phyloP scores from a whole-genome alignment of 1,140 invertebrate genomes.

The Drosophila aff. region DNA sequence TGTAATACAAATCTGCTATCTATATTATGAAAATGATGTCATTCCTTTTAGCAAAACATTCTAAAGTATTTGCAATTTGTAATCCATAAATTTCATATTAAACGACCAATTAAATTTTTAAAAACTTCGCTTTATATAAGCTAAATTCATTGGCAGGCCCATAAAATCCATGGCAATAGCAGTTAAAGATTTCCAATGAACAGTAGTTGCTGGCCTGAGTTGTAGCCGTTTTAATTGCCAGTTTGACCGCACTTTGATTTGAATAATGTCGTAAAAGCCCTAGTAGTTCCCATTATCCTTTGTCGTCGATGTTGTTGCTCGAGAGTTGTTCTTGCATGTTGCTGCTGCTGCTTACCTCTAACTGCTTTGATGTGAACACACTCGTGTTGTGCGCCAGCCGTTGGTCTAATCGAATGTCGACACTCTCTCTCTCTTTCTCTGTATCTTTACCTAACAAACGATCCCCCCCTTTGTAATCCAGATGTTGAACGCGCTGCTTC shows the following conservation, averaged over 20 bases:
- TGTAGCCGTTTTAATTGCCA: conserved; percentile 18
- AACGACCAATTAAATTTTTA: too few species aligned
- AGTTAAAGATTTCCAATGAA: background rate
- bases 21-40: background rate
- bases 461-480: conserved; percentile 34
- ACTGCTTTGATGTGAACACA: conserved; percentile 25
- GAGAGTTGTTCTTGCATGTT: conserved; percentile 64
- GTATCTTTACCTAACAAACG: conserved; percentile 36
- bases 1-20: background rate
- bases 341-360: conserved; percentile 42
- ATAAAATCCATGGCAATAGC: background rate
- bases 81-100: background rate
- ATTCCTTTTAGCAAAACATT: background rate
- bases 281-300: conserved; percentile 12
- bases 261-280: background rate
- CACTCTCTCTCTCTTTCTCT: conserved; percentile 40
- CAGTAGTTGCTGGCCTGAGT: background rate
- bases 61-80: too few species aligned
- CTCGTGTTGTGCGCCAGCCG: conserved; percentile 17
- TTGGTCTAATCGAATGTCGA: conserved; percentile 62
- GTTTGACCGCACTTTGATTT: background rate
- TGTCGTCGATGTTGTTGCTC: conserved; percentile 23
- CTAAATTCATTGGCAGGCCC: background rate
- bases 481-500: conserved; percentile 70
- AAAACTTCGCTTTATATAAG: background rate